Evolutionary conservation across 2,888 invertebrate species (phyloP).

Genomic region (Agrotis ipsilon): DNA sequence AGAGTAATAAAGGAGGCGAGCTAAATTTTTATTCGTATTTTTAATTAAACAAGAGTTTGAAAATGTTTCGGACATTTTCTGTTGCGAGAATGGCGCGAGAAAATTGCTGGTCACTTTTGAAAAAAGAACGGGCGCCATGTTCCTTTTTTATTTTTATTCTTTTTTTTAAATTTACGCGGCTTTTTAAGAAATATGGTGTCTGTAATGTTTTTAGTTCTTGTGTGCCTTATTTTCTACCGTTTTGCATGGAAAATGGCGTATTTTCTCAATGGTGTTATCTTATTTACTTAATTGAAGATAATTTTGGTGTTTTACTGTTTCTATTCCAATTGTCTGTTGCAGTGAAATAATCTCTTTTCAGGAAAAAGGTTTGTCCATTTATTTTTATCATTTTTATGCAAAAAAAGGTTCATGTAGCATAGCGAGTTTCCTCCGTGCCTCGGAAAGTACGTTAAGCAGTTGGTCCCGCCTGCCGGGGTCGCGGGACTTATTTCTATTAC

Average conservation of each 20-base stretch:
- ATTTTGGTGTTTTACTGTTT: background rate
- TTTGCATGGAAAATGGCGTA: background rate
- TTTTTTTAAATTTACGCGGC: slow-evolving; percentile 37
- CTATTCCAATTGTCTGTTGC: background rate
- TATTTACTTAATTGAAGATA: background rate
- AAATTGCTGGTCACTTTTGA: slow-evolving; percentile 63
- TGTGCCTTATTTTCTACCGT: background rate
- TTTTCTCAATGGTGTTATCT: background rate
- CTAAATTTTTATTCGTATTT: slow-evolving; percentile 88
- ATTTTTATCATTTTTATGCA: no score
- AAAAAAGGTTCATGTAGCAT: no score
- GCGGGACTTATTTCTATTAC: no score
- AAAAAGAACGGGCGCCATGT: slow-evolving; percentile 54
- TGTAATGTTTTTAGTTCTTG: slow-evolving; percentile 10
- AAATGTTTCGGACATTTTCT: slow-evolving; percentile 80
- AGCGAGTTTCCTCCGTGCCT: no score
- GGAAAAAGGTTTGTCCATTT: no score
- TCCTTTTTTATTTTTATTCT: slow-evolving; percentile 38
- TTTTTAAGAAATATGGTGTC: slow-evolving; percentile 25
- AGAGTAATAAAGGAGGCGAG: slow-evolving; percentile 84
- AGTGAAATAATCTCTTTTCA: background rate
- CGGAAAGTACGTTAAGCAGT: no score
- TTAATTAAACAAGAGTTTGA: slow-evolving; percentile 87
- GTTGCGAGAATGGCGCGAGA: slow-evolving; percentile 78
- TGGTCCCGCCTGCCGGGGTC: no score